Conservation (phyloP, 2,113 vertebrate species). For the Nothoprocta perdicaria region DNA sequence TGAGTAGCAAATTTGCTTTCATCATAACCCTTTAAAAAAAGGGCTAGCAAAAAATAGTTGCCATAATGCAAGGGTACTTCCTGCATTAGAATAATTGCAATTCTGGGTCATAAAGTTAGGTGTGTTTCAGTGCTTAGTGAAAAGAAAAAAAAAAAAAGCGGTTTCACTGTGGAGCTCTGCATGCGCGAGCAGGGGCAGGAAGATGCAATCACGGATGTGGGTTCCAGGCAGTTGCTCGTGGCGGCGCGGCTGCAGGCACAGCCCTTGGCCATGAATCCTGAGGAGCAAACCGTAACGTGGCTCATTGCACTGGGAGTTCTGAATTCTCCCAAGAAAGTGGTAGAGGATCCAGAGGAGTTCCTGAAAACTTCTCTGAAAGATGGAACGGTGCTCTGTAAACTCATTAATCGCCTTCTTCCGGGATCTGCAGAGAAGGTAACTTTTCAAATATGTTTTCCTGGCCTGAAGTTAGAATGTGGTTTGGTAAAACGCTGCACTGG, state of each 20-base stretch:
- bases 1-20: neutral
- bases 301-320: slow-evolving; percentile 95
- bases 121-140: neutral
- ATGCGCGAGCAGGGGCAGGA: slow-evolving; percentile 72
- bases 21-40: neutral
- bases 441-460: neutral
- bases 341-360: slow-evolving; percentile 92
- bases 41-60: neutral
- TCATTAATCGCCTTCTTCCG: slow-evolving; percentile 88
- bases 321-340: slow-evolving; percentile 94
- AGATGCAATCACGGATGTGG: slow-evolving; percentile 91
- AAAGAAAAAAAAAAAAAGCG: neutral
- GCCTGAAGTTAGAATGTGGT: neutral
- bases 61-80: neutral
- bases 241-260: neutral
- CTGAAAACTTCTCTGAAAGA: slow-evolving; percentile 90
- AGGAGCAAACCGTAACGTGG: slow-evolving; percentile 96
- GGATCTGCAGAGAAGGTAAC: slow-evolving; percentile 90
- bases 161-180: slow-evolving; percentile 57
- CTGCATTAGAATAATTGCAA: neutral
- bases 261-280: slow-evolving; percentile 87
- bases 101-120: neutral
- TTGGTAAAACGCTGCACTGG: neutral
- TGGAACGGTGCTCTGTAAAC: slow-evolving; percentile 93
- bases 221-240: slow-evolving; percentile 73